phyloP scores from a whole-genome alignment of 23 tunicate species.

The Halocynthia aurantium region DNA sequence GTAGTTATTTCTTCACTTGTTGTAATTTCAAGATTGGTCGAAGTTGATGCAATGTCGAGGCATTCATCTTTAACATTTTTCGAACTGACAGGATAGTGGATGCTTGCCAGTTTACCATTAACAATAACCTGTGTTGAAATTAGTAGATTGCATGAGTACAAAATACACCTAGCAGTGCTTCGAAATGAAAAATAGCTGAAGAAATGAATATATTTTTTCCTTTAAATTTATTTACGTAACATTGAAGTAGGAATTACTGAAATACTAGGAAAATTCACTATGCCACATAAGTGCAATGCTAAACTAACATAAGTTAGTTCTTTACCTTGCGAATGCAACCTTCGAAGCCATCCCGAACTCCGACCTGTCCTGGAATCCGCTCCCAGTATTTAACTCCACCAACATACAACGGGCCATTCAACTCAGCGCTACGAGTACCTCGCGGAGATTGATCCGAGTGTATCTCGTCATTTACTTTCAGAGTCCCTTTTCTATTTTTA shows the following conservation, averaged over 20 bases:
- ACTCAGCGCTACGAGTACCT: slow-evolving; percentile 24
- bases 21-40: not conserved
- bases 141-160: too few species aligned
- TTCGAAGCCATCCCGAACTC: slow-evolving; percentile 53
- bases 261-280: too few species aligned
- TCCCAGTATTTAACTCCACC: slow-evolving; percentile 78
- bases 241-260: not conserved
- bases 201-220: not conserved
- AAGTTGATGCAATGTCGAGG: not conserved
- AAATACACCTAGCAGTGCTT: too few species aligned
- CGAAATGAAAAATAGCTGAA: too few species aligned
- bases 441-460: slow-evolving; percentile 42
- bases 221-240: not conserved
- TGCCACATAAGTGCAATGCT: too few species aligned
- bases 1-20: not conserved
- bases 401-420: slow-evolving; percentile 43
- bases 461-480: slow-evolving; percentile 55
- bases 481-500: slow-evolving; percentile 34
- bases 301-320: too few species aligned
- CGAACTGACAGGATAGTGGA: slow-evolving; percentile 13
- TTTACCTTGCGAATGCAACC: slow-evolving; percentile 73
- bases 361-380: slow-evolving; percentile 31
- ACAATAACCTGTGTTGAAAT: slow-evolving; percentile 2
- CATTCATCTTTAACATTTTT: slow-evolving; percentile 15
- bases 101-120: slow-evolving; percentile 3